These are phyloP conservation scores for Cheilosia pagana DNA, from an alignment of 2,888 invertebrate species.

Conservation along the genomic window DNA sequence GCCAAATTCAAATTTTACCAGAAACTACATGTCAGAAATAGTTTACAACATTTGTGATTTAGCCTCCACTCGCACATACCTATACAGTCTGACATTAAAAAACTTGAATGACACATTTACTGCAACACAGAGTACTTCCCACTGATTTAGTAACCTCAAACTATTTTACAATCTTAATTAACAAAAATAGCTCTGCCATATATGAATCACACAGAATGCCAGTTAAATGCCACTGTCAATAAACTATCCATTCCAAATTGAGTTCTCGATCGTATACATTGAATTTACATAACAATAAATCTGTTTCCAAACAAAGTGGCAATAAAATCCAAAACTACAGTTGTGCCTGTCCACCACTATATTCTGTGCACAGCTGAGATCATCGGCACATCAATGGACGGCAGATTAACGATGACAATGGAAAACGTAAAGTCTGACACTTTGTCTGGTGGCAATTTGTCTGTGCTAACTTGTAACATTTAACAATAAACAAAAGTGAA, in stretches of 20 bases:
- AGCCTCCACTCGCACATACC: too few relatives aligned
- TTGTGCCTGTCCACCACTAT: background rate
- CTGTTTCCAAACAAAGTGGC: conserved; percentile 38
- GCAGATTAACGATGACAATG: too few relatives aligned
- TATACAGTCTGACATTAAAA: too few relatives aligned
- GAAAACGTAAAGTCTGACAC: too few relatives aligned
- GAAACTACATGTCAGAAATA: too few relatives aligned
- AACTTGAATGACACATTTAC: too few relatives aligned
- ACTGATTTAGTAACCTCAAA: conserved; percentile 6
- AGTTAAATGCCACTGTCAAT: conserved; percentile 26
- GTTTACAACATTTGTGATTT: too few relatives aligned
- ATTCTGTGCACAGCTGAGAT: background rate
- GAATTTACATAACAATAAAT: conserved; percentile 30
- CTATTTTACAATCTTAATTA: conserved; percentile 4
- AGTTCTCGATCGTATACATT: conserved; percentile 27
- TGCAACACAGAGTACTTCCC: background rate
- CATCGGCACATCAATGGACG: background rate
- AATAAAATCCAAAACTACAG: conserved; percentile 14
- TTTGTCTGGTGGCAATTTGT: too few relatives aligned
- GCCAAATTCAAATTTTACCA: too few relatives aligned
- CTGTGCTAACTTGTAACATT: too few relatives aligned
- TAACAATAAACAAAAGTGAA: too few relatives aligned
- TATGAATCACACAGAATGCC: background rate
- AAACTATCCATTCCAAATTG: conserved; percentile 34
- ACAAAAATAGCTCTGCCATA: conserved; percentile 1